Conservation (phyloP, 2,797 vertebrate genomes). For the Trichosurus vulpecula region DNA sequence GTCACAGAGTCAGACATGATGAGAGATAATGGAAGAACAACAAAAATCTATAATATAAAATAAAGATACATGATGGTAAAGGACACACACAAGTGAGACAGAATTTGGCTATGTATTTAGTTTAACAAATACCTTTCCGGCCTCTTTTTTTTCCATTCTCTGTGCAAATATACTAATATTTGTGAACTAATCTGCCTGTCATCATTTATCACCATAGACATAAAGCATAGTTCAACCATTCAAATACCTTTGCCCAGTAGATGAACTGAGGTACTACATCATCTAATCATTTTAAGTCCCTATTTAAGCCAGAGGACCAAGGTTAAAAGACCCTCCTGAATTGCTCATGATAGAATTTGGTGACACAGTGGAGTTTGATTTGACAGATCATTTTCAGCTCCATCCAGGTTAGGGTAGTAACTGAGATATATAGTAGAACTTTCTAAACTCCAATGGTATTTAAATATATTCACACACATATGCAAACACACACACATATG, state of each 20-base stretch:
- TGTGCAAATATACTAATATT: neutral
- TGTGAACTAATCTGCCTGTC: neutral
- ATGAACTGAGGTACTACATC: neutral
- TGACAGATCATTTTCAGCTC: neutral
- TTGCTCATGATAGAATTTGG: too few relatives aligned
- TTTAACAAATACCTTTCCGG: neutral
- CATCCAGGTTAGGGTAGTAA: neutral
- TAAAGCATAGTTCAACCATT: neutral
- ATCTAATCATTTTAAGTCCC: neutral
- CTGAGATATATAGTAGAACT: neutral
- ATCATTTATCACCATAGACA: neutral
- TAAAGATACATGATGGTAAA: neutral
- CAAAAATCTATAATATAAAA: neutral
- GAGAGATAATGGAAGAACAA: neutral
- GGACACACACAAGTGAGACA: neutral
- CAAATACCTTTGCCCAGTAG: neutral
- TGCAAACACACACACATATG: too few relatives aligned
- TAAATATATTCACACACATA: too few relatives aligned
- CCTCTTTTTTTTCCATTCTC: neutral
- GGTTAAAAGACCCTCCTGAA: neutral
- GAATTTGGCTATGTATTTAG: neutral
- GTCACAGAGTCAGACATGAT: neutral
- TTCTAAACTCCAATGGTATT: neutral
- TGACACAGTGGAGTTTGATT: neutral
- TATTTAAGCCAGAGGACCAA: neutral